These are phyloP conservation scores for Antrozous pallidus DNA, from an alignment of 2,797 vertebrate species.

Conservation along the genomic window DNA sequence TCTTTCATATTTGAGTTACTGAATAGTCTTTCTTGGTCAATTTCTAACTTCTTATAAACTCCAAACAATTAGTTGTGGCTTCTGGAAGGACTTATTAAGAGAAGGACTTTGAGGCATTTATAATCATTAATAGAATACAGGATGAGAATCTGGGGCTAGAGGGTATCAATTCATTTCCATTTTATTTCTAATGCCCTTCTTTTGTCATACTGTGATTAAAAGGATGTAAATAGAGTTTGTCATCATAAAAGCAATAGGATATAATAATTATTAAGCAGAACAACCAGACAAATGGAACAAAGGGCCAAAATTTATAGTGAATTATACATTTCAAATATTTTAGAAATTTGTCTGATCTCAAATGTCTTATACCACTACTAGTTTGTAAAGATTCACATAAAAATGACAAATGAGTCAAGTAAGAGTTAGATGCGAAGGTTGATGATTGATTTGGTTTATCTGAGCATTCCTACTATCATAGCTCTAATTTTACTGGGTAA, in stretches of 20 bases:
- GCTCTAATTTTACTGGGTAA: background rate
- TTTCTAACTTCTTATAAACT: background rate
- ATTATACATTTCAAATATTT: slow-evolving; percentile 37
- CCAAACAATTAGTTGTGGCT: background rate
- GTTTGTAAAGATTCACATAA: slow-evolving; percentile 9
- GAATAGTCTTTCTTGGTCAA: background rate
- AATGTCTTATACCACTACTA: background rate
- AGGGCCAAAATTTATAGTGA: background rate
- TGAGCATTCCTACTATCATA: background rate
- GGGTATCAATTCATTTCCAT: background rate
- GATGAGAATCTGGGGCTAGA: background rate
- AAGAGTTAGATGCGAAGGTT: background rate
- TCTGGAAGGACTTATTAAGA: slow-evolving; percentile 32
- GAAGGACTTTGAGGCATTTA: background rate
- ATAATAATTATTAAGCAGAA: slow-evolving; percentile 9
- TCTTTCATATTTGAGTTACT: background rate
- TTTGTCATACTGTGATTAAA: background rate
- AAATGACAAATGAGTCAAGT: slow-evolving; percentile 35
- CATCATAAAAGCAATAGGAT: background rate
- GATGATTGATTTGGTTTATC: background rate
- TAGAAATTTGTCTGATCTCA: slow-evolving; percentile 25
- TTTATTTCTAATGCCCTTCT: background rate
- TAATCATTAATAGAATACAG: slow-evolving; percentile 11
- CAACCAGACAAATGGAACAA: background rate
- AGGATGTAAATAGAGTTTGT: background rate